Base-by-base conservation (phyloP, 2,888 invertebrate species). In the Schizotus pectinicornis region DNA sequence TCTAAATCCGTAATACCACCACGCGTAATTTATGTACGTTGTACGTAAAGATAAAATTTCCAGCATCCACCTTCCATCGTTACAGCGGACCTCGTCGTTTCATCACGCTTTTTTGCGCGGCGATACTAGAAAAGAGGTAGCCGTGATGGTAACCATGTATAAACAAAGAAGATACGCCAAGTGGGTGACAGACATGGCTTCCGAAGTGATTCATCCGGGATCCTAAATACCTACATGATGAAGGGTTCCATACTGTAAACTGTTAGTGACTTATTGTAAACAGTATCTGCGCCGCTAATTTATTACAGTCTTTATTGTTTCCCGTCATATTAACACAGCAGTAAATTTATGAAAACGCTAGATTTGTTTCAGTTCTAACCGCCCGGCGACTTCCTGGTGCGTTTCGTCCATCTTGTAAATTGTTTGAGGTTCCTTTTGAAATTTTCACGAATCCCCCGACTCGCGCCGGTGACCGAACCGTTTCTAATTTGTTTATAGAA, bases 191-290 rank as follows among this genome's bases (percentile, higher is more conserved):
- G 71, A 71, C 68, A 60, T 52, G 60, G 52, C 52, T 67, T 65
- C 64, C 65, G 33, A 60, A 60, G 56, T 48, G 56, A 60, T 61
- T 60, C 64, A 62, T 64, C 64, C 64, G 56, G 56, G 56, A 60
- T 62, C 56, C 58, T 64, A 64, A 64, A 64, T 61, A 64, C 64
- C 60, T 60, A 42, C 56, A 52, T 51, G 59, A 51, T 67, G 69
- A 71, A 67, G 68, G 65, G 69, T 67, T 69, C 69, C 71, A 71
- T 67, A 67, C 61, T 71, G 68, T 72, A 72, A 72, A 72, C 72
- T 67, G 72, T 71, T 68, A 72, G 62, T 62, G 74, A 73, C 67
- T 74, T 75, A 75, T 75, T 74, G 71, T 74, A 75, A 74, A 75
- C 75, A 74, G 67, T 65, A 68, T 70, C 69, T 69, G 64, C 67